Conservation (phyloP, 2,113 vertebrate genomes). For the Gallinago undulata region DNA sequence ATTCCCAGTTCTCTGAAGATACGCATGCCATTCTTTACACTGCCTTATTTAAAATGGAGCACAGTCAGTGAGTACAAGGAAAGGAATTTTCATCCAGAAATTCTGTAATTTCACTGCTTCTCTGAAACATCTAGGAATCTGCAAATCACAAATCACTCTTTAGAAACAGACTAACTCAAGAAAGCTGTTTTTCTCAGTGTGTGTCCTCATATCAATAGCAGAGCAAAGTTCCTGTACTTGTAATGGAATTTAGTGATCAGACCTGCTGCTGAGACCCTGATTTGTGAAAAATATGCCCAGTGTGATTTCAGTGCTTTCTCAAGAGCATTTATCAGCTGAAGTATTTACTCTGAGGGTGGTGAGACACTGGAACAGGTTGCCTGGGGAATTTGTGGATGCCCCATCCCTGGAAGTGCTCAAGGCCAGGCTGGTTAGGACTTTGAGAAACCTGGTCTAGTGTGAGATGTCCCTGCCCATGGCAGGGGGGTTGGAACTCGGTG, state of each 20-base stretch:
- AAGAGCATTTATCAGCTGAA: background rate
- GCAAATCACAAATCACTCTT: background rate
- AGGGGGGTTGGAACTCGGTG: no score
- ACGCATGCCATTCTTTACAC: rapidly evolving
- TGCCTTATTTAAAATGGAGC: background rate
- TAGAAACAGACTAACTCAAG: background rate
- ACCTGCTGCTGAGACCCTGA: background rate
- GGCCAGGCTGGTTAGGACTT: no score
- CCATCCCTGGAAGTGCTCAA: no score
- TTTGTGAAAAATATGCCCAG: background rate
- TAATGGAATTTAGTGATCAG: background rate
- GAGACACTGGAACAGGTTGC: no score
- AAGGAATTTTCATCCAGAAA: background rate
- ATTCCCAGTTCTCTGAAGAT: background rate
- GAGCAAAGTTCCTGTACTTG: background rate
- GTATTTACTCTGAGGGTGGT: background rate
- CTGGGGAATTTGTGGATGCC: no score
- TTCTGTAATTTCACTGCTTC: background rate
- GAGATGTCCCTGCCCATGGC: no score
- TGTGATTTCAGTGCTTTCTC: background rate
- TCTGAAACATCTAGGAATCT: background rate
- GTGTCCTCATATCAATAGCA: background rate
- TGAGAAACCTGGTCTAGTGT: no score
- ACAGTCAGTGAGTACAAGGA: background rate
- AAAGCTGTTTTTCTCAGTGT: background rate